Evolutionary conservation across 2,888 invertebrate genomes (phyloP).

Genomic region (Baronia brevicornis): DNA sequence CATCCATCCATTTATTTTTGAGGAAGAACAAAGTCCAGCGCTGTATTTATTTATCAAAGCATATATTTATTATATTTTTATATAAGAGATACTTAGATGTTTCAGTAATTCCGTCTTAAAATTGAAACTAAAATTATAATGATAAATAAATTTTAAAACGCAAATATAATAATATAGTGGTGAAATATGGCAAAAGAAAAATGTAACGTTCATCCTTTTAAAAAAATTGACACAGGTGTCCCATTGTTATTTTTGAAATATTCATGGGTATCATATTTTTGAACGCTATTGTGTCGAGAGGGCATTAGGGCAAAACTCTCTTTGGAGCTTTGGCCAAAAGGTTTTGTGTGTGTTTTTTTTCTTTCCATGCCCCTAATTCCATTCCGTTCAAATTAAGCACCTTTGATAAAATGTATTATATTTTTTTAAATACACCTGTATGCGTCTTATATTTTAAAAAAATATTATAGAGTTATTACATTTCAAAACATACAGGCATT

Average conservation of each 20-base stretch:
- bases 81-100: too few species aligned
- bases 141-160: too few species aligned
- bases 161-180: conserved; percentile 4
- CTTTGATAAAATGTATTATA: conserved; percentile 7
- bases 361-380: conserved; percentile 10
- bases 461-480: too few species aligned
- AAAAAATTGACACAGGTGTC: conserved; percentile 44
- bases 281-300: conserved; percentile 29
- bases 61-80: too few species aligned
- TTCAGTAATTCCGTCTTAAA: too few species aligned
- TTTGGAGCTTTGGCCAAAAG: conserved; percentile 21
- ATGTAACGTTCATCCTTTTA: conserved; percentile 13
- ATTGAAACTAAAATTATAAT: too few species aligned
- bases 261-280: conserved; percentile 36
- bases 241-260: conserved; percentile 46
- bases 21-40: too few species aligned
- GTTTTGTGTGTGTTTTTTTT: conserved; percentile 14
- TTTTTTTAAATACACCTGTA: conserved; percentile 1
- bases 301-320: conserved; percentile 35
- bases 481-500: too few species aligned
- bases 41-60: too few species aligned
- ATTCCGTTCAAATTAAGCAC: conserved; percentile 12
- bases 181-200: conserved; percentile 12
- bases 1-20: too few species aligned
- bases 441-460: too few species aligned